A percentile compares a stretch with the other conserved stretches of the same genome.
These are phyloP conservation scores for Acanthurus leucopareius DNA, from an alignment of 2,797 vertebrate species.

Conservation along the genomic window DNA sequence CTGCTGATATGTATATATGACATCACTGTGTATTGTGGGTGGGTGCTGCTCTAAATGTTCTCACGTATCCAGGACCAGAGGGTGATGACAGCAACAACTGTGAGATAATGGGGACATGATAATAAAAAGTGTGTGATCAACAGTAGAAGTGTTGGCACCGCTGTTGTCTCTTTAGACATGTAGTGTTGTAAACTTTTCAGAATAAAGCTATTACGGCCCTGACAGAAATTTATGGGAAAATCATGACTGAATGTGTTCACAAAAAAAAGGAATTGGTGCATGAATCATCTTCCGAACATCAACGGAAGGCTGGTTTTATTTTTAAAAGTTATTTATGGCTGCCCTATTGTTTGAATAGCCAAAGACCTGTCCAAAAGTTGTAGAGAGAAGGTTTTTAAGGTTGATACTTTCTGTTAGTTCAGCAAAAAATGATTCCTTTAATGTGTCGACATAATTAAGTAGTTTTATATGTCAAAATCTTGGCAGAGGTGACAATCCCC, in stretches of 20 bases:
- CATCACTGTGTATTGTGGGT: constrained; percentile 38
- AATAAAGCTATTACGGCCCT: constrained; percentile 12
- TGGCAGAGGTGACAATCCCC: constrained; percentile 34
- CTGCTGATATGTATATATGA: constrained; percentile 47
- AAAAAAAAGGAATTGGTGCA: constrained; percentile 28
- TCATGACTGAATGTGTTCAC: not conserved
- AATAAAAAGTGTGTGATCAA: constrained; percentile 23
- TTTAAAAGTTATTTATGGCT: not conserved
- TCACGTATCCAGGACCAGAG: constrained; percentile 22
- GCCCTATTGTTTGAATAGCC: constrained; percentile 17
- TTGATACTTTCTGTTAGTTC: constrained; percentile 35
- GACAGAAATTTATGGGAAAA: constrained; percentile 30
- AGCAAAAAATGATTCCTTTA: constrained; percentile 24
- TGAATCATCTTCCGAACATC: constrained; percentile 24
- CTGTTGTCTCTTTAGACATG: constrained; percentile 4
- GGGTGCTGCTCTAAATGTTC: constrained; percentile 5
- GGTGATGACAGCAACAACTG: constrained; percentile 58
- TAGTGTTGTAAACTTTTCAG: not conserved
- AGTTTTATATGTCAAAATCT: constrained; percentile 54
- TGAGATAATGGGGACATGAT: constrained; percentile 47
- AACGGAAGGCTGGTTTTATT: constrained; percentile 1
- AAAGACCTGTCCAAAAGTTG: constrained; percentile 13
- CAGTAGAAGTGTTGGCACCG: not conserved
- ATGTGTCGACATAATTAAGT: constrained; percentile 48
- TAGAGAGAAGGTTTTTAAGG: constrained; percentile 13